A percentile compares a stretch with the other conserved stretches of the same genome.
phyloP scores from a whole-genome alignment of 2,113 vertebrate genomes.

The Excalfactoria chinensis region DNA sequence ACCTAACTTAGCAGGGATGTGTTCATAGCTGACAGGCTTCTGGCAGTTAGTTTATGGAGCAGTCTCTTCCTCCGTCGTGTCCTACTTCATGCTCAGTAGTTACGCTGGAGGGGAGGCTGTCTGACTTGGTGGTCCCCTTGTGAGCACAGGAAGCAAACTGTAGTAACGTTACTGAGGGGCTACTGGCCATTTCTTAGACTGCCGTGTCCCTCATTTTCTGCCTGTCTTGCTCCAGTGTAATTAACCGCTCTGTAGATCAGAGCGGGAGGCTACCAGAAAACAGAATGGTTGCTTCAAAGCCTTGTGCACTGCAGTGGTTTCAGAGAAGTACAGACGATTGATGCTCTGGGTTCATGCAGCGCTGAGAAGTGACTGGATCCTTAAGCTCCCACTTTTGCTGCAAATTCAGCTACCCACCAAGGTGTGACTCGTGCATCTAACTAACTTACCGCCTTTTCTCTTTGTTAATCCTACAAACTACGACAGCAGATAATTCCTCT shows the following conservation, averaged over 20 bases:
- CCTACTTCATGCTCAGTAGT: background rate
- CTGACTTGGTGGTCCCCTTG: background rate
- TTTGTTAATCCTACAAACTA: background rate
- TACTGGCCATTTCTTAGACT: background rate
- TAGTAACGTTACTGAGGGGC: background rate
- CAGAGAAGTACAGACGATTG: background rate
- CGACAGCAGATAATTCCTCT: background rate
- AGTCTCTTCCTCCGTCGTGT: background rate
- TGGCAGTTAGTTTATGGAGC: background rate
- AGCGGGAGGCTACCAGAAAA: background rate
- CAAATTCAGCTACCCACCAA: background rate
- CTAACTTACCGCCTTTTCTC: background rate
- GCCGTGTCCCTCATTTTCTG: background rate
- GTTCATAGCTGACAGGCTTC: background rate
- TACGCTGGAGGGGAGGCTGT: background rate
- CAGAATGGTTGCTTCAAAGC: background rate
- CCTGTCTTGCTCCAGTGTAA: background rate
- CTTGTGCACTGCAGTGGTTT: background rate
- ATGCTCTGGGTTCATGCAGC: background rate
- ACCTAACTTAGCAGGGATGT: background rate
- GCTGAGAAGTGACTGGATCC: background rate
- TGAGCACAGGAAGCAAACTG: background rate
- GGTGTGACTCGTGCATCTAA: background rate
- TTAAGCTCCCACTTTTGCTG: background rate
- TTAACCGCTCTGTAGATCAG: background rate